Conservation (phyloP, 2,113 vertebrate species). For the Pyxicephalus adspersus region DNA sequence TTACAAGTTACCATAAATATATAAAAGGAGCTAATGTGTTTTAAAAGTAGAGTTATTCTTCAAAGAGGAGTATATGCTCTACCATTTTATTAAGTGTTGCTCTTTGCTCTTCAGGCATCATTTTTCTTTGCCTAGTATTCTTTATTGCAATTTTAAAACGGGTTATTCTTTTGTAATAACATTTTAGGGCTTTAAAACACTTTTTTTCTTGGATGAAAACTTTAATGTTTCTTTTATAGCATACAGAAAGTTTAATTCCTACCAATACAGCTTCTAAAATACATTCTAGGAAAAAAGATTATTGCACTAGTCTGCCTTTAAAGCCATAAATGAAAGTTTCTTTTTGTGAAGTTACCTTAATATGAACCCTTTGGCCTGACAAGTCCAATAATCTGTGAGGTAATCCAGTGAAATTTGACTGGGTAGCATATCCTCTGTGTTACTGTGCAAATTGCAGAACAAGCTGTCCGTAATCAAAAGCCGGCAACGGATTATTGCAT, state of each 20-base stretch:
- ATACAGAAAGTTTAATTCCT: constrained; percentile 20
- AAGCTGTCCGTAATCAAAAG: constrained; percentile 67
- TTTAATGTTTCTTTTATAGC: constrained; percentile 55
- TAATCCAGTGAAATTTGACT: constrained; percentile 69
- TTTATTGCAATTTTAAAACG: constrained; percentile 4
- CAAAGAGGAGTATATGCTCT: no score
- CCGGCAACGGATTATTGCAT: constrained; percentile 64
- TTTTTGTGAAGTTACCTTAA: constrained; percentile 64
- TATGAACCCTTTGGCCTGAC: constrained; percentile 70
- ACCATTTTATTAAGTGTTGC: no score
- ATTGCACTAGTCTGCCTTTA: constrained; percentile 58
- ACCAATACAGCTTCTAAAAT: constrained; percentile 19
- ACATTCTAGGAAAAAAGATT: constrained; percentile 20
- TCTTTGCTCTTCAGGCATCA: no score
- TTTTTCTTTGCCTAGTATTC: background rate
- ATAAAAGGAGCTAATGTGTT: no score
- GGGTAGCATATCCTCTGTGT: constrained; percentile 68
- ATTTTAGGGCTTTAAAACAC: constrained; percentile 50
- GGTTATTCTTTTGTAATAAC: constrained; percentile 3
- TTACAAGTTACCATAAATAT: no score
- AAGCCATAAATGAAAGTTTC: constrained; percentile 68
- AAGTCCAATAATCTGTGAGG: constrained; percentile 69
- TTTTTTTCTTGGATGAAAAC: constrained; percentile 61
- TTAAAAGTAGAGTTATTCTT: no score
- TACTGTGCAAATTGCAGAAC: constrained; percentile 60